Percentiles rank a stretch among this genome's conserved stretches.
phyloP scores from a whole-genome alignment of 2,888 invertebrate genomes.

The Trimorus sp. region DNA sequence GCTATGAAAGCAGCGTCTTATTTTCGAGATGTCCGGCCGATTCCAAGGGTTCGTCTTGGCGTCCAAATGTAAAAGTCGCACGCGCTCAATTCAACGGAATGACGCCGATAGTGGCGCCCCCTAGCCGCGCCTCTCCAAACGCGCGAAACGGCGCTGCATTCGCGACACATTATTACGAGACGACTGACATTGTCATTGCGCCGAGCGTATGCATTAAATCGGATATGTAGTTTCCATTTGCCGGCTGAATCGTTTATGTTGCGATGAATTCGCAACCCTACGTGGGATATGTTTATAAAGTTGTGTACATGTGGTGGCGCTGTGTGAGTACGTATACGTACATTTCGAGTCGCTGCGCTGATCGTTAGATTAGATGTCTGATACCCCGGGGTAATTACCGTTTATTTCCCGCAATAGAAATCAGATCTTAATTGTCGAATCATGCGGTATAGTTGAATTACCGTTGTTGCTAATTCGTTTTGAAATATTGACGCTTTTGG shows the following conservation, averaged over 20 bases:
- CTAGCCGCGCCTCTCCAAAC: slow-evolving; percentile 39
- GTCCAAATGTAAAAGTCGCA: slow-evolving; percentile 52
- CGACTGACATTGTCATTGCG: slow-evolving; percentile 59
- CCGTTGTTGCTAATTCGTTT: no score
- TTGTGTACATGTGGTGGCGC: neutral
- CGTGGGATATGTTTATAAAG: slow-evolving; percentile 55
- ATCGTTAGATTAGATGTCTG: slow-evolving; percentile 37
- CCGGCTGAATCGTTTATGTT: slow-evolving; percentile 64
- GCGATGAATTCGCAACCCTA: slow-evolving; percentile 60
- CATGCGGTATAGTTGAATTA: slow-evolving; percentile 10
- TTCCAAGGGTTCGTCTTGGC: slow-evolving; percentile 41
- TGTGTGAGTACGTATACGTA: slow-evolving; percentile 3
- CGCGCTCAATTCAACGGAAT: slow-evolving; percentile 17
- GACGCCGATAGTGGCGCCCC: slow-evolving; percentile 32
- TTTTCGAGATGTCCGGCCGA: slow-evolving; percentile 26
- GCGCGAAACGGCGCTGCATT: slow-evolving; percentile 56
- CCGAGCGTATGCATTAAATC: slow-evolving; percentile 61
- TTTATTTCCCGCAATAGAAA: slow-evolving; percentile 47
- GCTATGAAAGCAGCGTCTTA: slow-evolving; percentile 18
- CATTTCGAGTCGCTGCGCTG: slow-evolving; percentile 28
- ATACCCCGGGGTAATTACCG: slow-evolving; percentile 47
- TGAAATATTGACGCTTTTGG: no score
- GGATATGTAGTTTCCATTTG: slow-evolving; percentile 65
- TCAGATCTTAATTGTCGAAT: slow-evolving; percentile 38
- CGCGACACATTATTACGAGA: slow-evolving; percentile 56